Conservation (phyloP, 2,888 invertebrate species). For the Theretra japonica region DNA sequence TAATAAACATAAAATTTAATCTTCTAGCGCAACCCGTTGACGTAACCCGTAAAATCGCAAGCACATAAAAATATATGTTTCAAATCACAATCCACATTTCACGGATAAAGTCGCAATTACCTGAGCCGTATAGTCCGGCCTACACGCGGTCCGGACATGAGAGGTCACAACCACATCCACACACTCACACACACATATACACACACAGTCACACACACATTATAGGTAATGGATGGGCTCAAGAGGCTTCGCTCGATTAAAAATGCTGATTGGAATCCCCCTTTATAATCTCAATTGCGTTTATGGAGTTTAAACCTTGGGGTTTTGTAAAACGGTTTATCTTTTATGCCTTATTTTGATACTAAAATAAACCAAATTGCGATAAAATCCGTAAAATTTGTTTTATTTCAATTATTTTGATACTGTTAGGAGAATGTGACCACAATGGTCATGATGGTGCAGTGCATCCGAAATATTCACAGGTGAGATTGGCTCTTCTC, state of each 20-base stretch:
- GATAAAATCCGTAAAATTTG: too few relatives aligned
- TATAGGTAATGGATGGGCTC: not conserved
- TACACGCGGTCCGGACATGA: not conserved
- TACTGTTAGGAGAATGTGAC: too few relatives aligned
- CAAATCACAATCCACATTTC: slow-evolving; percentile 1
- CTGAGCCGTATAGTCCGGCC: not conserved
- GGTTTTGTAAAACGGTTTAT: too few relatives aligned
- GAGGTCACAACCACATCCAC: not conserved
- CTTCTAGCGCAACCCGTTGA: too few relatives aligned
- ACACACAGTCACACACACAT: not conserved
- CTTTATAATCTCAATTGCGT: not conserved
- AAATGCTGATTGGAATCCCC: slow-evolving; percentile 21
- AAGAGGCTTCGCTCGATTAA: slow-evolving; percentile 15
- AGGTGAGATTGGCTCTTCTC: too few relatives aligned
- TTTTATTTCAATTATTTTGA: too few relatives aligned
- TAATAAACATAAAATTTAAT: too few relatives aligned
- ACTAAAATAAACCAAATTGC: too few relatives aligned
- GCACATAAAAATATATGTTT: not conserved
- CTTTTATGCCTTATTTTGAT: too few relatives aligned
- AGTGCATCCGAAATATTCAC: too few relatives aligned
- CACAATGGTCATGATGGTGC: too few relatives aligned
- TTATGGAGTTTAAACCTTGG: not conserved
- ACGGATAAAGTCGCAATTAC: slow-evolving; percentile 10
- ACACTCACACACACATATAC: too few relatives aligned
- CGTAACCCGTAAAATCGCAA: not conserved